Evolutionary conservation across 2,888 invertebrate genomes (phyloP), one percentile per base, ranked within the genome.

Genomic region (Lasioglossum pauxillum): DNA sequence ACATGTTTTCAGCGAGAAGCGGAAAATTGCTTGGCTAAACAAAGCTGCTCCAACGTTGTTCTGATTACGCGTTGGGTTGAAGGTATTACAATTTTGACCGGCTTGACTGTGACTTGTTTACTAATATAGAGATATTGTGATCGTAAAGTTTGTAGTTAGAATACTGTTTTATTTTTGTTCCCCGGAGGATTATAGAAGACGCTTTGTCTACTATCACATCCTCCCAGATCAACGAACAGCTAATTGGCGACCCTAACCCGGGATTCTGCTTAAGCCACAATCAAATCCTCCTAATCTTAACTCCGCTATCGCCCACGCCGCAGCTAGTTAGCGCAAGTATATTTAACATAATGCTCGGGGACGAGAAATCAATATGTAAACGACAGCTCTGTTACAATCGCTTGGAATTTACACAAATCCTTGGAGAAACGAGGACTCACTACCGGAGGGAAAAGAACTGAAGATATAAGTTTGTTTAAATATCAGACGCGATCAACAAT

Each of bases 271-370:
- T 64, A 64, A 64, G 64, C 64, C 31, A 31, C 31, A 16, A 31
- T 64, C 64, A 64, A 64, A 64, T 64, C 64, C 64, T 64, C 16
- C 27, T 64, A 64, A 64, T 31, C 64, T 64, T 31, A 31, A 64
- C 64, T 31, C 5, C 31, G 31, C 64, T 27, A 64, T 64, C 27
- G 31, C 64, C 23, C 16, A 64, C 31, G 31, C 31, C 16, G 27
- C 64, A 64, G 64, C 16, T 31, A 27, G 27, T 31, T 31, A 64
- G 14, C 31, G 27, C 10, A 31, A 64, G 16, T 31, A 64, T 64
- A 14, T 64, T 31, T 31, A 64, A 64, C 31, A 5, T 57, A 57
- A n/a, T 57, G 57, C 57, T 57, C 12, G 10, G 57, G 12, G 57
- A 57, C 57, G 57, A n/a, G 57, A 57, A 57, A 57, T 57, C 57